Conservation (phyloP, 2,113 vertebrate species). For the Thomomys bottae region DNA sequence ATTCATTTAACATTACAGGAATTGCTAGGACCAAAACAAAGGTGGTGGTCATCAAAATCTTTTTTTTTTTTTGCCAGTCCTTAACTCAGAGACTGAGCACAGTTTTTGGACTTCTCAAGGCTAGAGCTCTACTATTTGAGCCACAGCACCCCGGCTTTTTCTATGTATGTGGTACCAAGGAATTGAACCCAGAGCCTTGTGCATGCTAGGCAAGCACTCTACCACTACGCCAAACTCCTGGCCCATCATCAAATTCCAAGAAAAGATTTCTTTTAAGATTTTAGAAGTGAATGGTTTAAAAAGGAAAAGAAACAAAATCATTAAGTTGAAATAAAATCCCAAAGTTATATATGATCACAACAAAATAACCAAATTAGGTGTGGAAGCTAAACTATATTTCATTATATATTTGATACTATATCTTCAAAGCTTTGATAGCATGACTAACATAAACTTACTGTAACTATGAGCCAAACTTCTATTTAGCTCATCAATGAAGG, state of each 20-base stretch:
- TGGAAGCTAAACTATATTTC: neutral
- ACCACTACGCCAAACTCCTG: too few species aligned
- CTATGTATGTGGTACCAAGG: too few species aligned
- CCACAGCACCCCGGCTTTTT: too few species aligned
- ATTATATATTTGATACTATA: constrained; percentile 13
- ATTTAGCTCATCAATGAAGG: constrained; percentile 3
- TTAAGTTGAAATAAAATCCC: neutral
- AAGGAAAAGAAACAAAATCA: neutral
- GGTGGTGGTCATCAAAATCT: too few species aligned
- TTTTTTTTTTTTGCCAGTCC: too few species aligned
- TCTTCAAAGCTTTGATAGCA: constrained; percentile 26
- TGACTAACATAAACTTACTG: neutral
- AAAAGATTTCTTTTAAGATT: neutral
- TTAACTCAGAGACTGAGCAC: too few species aligned
- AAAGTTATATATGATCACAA: constrained; percentile 7
- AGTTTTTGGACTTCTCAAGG: too few species aligned
- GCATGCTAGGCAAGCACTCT: too few species aligned
- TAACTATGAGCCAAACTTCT: neutral
- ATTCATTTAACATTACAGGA: constrained; percentile 33
- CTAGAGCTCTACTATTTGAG: too few species aligned
- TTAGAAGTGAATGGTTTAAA: constrained; percentile 28
- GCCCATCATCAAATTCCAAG: constrained; percentile 21
- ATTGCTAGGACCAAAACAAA: constrained; percentile 7
- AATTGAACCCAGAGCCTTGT: too few species aligned
- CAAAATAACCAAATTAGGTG: neutral